Base-by-base conservation (phyloP, 2,888 invertebrate genomes). In the Plagodis pulveraria region DNA sequence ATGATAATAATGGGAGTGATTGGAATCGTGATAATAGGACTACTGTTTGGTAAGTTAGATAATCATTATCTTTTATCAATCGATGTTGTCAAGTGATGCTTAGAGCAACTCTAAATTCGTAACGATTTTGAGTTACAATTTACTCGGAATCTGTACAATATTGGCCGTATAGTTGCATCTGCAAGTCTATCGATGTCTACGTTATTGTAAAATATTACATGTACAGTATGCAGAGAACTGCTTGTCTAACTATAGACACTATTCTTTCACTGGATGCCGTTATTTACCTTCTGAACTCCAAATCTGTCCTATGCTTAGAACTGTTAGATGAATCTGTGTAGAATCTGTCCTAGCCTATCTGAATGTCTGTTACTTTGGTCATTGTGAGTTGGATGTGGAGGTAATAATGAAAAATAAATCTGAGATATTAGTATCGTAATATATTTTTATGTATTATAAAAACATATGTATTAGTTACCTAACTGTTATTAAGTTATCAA, bases 1-100 rank as follows among this genome's bases (percentile, higher is more conserved):
- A 97, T 97, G 97, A 96, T 97, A 77, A 97, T 97, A 77, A 96
- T 97, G 94, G 97, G 97, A 62, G 95, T 97, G 60, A 97, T 97
- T 84, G 96, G 96, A 64, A 93, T 96, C 76, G 94, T 96, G 71
- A 95, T 97, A 86, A 93, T 97, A 79, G 96, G 96, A 77, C 96
- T 98, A 81, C 96, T 98, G 81, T 97, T 97, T 87, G 96, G 98
- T 98, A 94, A 96, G 96, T 94, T 43, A 61, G 38, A 49, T 63
- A 34, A 53, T 70, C 78, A 72, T 75, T 61, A 57, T 70, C 66
- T 72, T n/a, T 46, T 59, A 48, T 40, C 58, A 64, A 67, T 80
- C 45, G 70, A 68, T 80, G 77, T 80, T 78, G 79, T 79, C 56
- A 63, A 68, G 71, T 76, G 66, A 70, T n/a, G 50, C 50, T 50